Percentiles rank a stretch among this genome's conserved stretches.
These are phyloP conservation scores for Porites divaricata DNA, from an alignment of 92 coral and sea anemone species.

Conservation along the genomic window DNA sequence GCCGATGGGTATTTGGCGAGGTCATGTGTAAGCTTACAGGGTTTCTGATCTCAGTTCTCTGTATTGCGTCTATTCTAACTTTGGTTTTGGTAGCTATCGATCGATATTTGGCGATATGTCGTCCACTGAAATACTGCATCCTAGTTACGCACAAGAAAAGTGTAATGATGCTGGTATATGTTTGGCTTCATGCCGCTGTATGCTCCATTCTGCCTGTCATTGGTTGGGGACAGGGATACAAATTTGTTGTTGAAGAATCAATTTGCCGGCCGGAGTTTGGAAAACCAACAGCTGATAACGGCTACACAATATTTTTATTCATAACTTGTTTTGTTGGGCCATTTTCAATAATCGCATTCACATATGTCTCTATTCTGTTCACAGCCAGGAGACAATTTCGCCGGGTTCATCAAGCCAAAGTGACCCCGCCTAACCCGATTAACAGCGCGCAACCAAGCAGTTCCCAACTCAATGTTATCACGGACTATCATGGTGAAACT, in stretches of 20 bases:
- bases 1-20: slow-evolving; percentile 80
- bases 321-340: slow-evolving; percentile 73
- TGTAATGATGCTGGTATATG: slow-evolving; percentile 52
- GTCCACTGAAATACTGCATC: slow-evolving; percentile 78
- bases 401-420: slow-evolving; percentile 71
- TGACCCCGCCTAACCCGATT: neutral
- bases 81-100: slow-evolving; percentile 78
- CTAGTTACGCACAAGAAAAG: slow-evolving; percentile 61
- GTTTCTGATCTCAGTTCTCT: slow-evolving; percentile 73
- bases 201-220: slow-evolving; percentile 79
- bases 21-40: slow-evolving; percentile 70
- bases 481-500: slow-evolving; percentile 9
- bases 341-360: slow-evolving; percentile 66
- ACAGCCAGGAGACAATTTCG: slow-evolving; percentile 87
- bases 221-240: slow-evolving; percentile 88
- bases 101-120: slow-evolving; percentile 82
- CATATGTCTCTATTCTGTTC: slow-evolving; percentile 79
- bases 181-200: slow-evolving; percentile 73
- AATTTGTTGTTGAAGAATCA: slow-evolving; percentile 58
- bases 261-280: slow-evolving; percentile 85
- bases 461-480: slow-evolving; percentile 7
- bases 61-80: slow-evolving; percentile 83
- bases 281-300: slow-evolving; percentile 74
- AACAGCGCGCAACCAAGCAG: slow-evolving; percentile 46
- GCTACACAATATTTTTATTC: slow-evolving; percentile 84